These are phyloP conservation scores for Archaeoteleia sp. DNA, from an alignment of 2,888 invertebrate genomes.

Conservation along the genomic window DNA sequence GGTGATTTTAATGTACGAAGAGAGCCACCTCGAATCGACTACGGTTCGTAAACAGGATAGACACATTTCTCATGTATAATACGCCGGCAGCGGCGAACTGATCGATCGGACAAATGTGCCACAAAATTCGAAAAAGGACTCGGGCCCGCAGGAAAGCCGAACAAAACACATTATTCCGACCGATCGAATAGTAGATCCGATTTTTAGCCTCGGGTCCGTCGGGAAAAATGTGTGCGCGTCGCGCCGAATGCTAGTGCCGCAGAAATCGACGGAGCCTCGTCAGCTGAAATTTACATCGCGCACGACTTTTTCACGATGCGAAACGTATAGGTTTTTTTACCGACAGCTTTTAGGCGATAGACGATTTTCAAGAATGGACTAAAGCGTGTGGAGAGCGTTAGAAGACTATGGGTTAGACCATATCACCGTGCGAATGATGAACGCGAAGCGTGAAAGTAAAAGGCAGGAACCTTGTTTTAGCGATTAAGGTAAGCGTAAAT, in stretches of 20 bases:
- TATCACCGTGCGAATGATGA: slow-evolving; percentile 64
- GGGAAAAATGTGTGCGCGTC: slow-evolving; percentile 59
- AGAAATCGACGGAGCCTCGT: slow-evolving; percentile 10
- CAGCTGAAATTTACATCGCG: slow-evolving; percentile 30
- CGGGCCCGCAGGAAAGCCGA: slow-evolving; percentile 25
- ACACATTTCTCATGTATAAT: slow-evolving; percentile 53
- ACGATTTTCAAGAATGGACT: slow-evolving; percentile 54
- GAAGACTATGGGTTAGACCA: slow-evolving; percentile 68
- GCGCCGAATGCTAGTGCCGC: slow-evolving; percentile 34
- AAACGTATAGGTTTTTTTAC: slow-evolving; percentile 69
- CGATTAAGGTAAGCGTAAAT: slow-evolving; percentile 42
- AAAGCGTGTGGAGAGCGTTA: slow-evolving; percentile 53
- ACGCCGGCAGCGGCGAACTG: slow-evolving; percentile 44
- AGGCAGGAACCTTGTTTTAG: slow-evolving; percentile 59
- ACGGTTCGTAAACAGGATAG: slow-evolving; percentile 51
- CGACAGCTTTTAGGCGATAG: slow-evolving; percentile 68
- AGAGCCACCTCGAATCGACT: slow-evolving; percentile 51
- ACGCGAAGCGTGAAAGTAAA: slow-evolving; percentile 53
- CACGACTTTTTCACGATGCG: slow-evolving; percentile 59
- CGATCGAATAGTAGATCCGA: slow-evolving; percentile 61
- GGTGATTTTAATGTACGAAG: slow-evolving; percentile 71
- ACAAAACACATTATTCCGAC: slow-evolving; percentile 47
- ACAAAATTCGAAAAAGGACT: slow-evolving; percentile 33
- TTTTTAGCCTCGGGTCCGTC: slow-evolving; percentile 56
- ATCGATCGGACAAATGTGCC: slow-evolving; percentile 44